Evolutionary conservation across 2,113 vertebrate genomes (phyloP), one percentile per base, ranked within the genome.

Genomic region (Anolis carolinensis): DNA sequence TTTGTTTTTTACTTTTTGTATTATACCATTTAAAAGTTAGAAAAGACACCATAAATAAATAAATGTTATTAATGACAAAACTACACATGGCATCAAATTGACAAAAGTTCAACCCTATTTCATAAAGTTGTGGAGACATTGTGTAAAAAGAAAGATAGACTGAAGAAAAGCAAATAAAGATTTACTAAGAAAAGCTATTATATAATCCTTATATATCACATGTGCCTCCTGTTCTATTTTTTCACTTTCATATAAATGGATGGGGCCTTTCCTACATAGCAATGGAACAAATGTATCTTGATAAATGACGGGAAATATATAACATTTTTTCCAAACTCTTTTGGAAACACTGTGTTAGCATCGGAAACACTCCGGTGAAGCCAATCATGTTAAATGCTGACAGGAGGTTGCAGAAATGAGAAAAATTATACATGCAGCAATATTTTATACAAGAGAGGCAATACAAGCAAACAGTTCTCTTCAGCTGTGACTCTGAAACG

Each of bases 1-100:
- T n/a, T n/a, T n/a, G n/a, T n/a, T 63, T 67, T 67, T 63, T 86
- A 87, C 76, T 2, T 89, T 91, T 89, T 32, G 77, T 74, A 87
- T 25, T 7, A 7, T 39, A 6, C 34, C 30, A 3, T 32, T 86
- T 71, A 48, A 50, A 34, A 62, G 44, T 20, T 20, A 72, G 62
- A 27, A 59, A 10, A 75, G 27, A 32, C 27, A 62, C 32, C 55
- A 59, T 59, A 59, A 71, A n/a, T 39, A 72, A 48, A 80, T 67
- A 76, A 11, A n/a, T 23, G 50, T 73, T 62, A 2, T 5, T 79
- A 80, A 80, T 70, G 36, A 48, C n/a, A 52, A 44, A 79, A 27
- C 50, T 76, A 34, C 27, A 27, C 48, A 72, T 55, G 63, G 18
- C n/a, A 20, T 52, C 23, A 68, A 78, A 27, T 32, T 70, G 52